phyloP scores from a whole-genome alignment of 2,888 invertebrate genomes.

The Nudaria mundana region DNA sequence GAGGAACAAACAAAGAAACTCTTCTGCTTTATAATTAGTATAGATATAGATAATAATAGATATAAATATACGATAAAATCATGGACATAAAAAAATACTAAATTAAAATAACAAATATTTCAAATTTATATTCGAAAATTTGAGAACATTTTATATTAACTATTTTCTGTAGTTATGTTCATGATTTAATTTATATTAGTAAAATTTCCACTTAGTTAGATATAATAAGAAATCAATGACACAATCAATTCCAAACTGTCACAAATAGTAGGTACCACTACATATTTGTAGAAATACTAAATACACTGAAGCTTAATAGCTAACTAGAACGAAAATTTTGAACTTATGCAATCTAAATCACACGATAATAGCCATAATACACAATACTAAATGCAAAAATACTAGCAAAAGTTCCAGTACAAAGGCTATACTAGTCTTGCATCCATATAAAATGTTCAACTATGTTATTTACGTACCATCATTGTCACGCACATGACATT shows the following conservation, averaged over 20 bases:
- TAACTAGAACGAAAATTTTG: conserved; percentile 29
- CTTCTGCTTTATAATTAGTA: no score
- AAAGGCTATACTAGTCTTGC: conserved; percentile 41
- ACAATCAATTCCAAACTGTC: conserved; percentile 24
- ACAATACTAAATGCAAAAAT: conserved; percentile 38
- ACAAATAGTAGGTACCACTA: conserved; percentile 22
- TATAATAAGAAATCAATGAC: conserved; percentile 13
- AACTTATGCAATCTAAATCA: conserved; percentile 39
- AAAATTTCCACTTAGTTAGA: conserved; percentile 12
- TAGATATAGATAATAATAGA: no score
- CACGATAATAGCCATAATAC: conserved; percentile 32
- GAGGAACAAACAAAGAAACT: no score
- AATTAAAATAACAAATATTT: no score
- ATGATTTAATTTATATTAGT: no score
- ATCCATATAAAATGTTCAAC: conserved; percentile 64
- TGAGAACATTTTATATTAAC: no score
- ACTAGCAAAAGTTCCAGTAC: conserved; percentile 53
- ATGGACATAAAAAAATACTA: no score
- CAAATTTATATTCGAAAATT: no score
- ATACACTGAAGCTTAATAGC: conserved; percentile 27
- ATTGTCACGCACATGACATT: conserved; percentile 76
- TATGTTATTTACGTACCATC: conserved; percentile 70
- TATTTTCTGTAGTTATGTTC: no score
- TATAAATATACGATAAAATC: no score
- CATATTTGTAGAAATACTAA: conserved; percentile 31